Evolutionary conservation across 2,888 invertebrate genomes (phyloP).

Genomic region (Gymnoscelis rufifasciata): DNA sequence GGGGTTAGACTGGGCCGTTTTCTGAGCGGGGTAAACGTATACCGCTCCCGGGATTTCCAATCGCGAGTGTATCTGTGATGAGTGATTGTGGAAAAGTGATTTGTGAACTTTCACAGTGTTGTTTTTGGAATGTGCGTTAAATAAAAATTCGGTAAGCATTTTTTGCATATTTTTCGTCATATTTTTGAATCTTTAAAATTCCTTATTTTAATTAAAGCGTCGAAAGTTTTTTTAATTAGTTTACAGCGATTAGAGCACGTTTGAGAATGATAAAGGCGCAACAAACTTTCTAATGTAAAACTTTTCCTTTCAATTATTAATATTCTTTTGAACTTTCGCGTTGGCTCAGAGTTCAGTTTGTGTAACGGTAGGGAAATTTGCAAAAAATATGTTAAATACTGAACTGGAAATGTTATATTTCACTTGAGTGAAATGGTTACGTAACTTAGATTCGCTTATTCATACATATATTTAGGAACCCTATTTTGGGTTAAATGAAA

Average conservation of each 20-base stretch:
- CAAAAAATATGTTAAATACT: too few relatives aligned
- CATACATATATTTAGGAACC: too few relatives aligned
- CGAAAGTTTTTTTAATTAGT: too few relatives aligned
- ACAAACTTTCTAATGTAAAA: slow-evolving; percentile 3
- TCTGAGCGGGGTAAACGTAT: slow-evolving; percentile 26
- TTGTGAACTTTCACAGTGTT: slow-evolving; percentile 1
- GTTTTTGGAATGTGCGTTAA: slow-evolving; percentile 24
- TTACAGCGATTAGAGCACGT: too few relatives aligned
- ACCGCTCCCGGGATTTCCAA: slow-evolving; percentile 17
- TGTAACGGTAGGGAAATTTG: too few relatives aligned
- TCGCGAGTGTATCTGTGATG: slow-evolving; percentile 36
- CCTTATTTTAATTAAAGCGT: too few relatives aligned
- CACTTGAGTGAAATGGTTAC: too few relatives aligned
- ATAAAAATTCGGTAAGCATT: slow-evolving; percentile 23
- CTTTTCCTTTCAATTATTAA: slow-evolving; percentile 4
- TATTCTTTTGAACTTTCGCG: slow-evolving; percentile 7
- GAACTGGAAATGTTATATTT: too few relatives aligned
- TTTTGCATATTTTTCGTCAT: background rate
- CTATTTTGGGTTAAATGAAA: too few relatives aligned
- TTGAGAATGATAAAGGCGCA: slow-evolving; percentile 1
- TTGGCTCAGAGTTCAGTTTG: too few relatives aligned
- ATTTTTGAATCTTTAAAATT: too few relatives aligned
- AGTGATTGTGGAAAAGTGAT: slow-evolving; percentile 19
- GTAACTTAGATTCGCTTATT: too few relatives aligned
- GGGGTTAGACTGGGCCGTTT: slow-evolving; percentile 26